A percentile compares a stretch with the other conserved stretches of the same genome.
These are phyloP conservation scores for Malacoraja senta DNA, from an alignment of 2,797 vertebrate species.

Conservation along the genomic window DNA sequence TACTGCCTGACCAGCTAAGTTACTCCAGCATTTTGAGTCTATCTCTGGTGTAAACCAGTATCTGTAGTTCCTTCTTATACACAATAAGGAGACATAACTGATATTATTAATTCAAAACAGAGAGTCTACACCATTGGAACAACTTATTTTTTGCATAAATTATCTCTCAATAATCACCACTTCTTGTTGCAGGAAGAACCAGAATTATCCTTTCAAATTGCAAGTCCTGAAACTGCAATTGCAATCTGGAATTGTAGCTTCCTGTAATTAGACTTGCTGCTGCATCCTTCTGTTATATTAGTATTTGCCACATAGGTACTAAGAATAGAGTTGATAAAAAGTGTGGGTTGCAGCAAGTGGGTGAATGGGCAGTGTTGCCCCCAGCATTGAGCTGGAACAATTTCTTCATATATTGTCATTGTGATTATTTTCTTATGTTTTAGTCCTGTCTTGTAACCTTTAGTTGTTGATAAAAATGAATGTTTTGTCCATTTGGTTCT, in stretches of 20 bases:
- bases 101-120: not conserved
- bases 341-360: too few relatives aligned
- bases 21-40: too few relatives aligned
- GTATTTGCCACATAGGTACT: not conserved
- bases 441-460: not conserved
- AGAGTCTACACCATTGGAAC: not conserved
- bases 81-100: not conserved
- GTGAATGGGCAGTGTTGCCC: not conserved
- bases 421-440: not conserved
- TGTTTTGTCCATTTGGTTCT: not conserved
- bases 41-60: too few relatives aligned
- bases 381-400: too few relatives aligned
- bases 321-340: not conserved
- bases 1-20: too few relatives aligned
- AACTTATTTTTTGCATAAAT: not conserved
- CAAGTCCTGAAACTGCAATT: not conserved
- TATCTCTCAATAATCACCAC: not conserved
- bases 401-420: not conserved
- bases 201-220: not conserved
- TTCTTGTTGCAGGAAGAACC: not conserved
- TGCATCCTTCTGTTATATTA: not conserved
- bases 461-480: not conserved
- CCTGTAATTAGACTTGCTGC: not conserved
- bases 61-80: too few relatives aligned
- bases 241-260: not conserved